Evolutionary conservation across 2,888 invertebrate species (phyloP).

Genomic region (Synanthedon tipuliformis): DNA sequence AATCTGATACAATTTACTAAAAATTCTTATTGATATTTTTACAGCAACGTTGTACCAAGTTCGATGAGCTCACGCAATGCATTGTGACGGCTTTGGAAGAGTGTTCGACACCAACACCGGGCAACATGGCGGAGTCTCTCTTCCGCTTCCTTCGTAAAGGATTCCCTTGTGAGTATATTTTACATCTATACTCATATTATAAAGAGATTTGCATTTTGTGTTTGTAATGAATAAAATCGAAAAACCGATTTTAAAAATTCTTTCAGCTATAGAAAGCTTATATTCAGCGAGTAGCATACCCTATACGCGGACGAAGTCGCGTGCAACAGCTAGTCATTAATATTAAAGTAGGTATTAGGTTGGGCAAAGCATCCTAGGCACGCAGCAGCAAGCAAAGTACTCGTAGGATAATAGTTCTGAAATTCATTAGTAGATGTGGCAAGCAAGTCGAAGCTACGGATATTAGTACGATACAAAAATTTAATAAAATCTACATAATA

Average conservation of each 20-base stretch:
- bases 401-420: too few relatives aligned
- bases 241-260: too few relatives aligned
- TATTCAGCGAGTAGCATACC: background rate
- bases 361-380: too few relatives aligned
- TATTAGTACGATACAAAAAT: too few relatives aligned
- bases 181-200: background rate
- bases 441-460: too few relatives aligned
- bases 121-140: slow-evolving; percentile 82
- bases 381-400: too few relatives aligned
- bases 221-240: background rate
- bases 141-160: slow-evolving; percentile 77
- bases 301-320: background rate
- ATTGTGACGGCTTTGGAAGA: slow-evolving; percentile 72
- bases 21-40: background rate
- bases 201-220: background rate
- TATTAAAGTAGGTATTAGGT: background rate
- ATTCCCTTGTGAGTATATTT: slow-evolving; percentile 66
- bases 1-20: background rate
- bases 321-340: too few relatives aligned
- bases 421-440: too few relatives aligned
- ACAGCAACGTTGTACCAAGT: slow-evolving; percentile 63
- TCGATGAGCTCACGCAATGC: slow-evolving; percentile 67
- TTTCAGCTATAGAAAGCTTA: too few relatives aligned
- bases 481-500: too few relatives aligned
- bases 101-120: slow-evolving; percentile 81